phyloP scores from a whole-genome alignment of 2,888 invertebrate genomes.

The Dysmachus trigonus region DNA sequence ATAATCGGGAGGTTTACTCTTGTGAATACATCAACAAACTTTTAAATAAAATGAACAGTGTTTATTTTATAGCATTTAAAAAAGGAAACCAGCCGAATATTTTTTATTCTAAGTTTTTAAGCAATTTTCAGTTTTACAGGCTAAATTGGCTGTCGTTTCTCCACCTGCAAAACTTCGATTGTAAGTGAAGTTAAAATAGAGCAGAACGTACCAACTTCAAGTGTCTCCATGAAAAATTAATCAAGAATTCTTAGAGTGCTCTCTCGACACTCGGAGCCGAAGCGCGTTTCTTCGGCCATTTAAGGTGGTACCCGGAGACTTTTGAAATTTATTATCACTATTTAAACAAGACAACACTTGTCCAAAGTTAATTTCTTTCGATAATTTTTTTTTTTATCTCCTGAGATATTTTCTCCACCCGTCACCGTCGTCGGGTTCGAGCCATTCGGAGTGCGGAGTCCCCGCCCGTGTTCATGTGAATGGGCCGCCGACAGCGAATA shows the following conservation, averaged over 20 bases:
- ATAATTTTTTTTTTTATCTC: constrained; percentile 41
- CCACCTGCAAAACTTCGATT: too few relatives aligned
- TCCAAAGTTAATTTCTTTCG: constrained; percentile 43
- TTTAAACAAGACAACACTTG: constrained; percentile 45
- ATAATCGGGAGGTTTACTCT: too few relatives aligned
- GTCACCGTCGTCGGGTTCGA: constrained; percentile 4
- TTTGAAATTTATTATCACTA: constrained; percentile 43
- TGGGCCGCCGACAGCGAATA: constrained; percentile 16
- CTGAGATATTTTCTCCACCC: constrained; percentile 28
- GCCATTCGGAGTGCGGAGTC: background rate
- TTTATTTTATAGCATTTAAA: too few relatives aligned
- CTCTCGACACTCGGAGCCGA: background rate
- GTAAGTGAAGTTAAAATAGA: background rate
- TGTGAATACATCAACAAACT: too few relatives aligned
- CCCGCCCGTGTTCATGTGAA: background rate
- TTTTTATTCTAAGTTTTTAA: too few relatives aligned
- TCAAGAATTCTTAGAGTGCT: constrained; percentile 21
- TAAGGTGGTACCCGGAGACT: constrained; percentile 14
- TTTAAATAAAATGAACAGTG: too few relatives aligned
- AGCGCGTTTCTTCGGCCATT: background rate
- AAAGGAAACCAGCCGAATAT: too few relatives aligned
- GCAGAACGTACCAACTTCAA: background rate
- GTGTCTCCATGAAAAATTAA: background rate
- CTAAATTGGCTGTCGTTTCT: background rate
- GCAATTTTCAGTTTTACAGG: background rate